These are phyloP conservation scores for Psittacara wagleri DNA, from an alignment of 2,113 vertebrate species.

Conservation along the genomic window DNA sequence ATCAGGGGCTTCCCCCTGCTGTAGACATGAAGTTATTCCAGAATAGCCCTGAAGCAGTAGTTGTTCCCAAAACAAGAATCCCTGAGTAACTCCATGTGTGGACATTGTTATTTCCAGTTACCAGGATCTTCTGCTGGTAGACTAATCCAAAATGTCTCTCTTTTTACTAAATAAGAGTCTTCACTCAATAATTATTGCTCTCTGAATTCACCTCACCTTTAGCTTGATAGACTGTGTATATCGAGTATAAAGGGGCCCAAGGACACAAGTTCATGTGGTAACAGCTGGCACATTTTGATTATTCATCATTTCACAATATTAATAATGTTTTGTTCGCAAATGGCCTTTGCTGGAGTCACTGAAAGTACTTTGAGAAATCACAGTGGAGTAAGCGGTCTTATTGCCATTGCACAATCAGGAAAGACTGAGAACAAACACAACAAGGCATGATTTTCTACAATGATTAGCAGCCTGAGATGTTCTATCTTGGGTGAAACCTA, in stretches of 20 bases:
- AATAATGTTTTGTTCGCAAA: slow-evolving; percentile 15
- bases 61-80: background rate
- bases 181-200: background rate
- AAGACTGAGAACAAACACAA: background rate
- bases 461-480: background rate
- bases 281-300: slow-evolving; percentile 7
- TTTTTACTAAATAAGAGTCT: background rate
- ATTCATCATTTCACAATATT: slow-evolving; percentile 22
- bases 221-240: background rate
- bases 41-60: background rate
- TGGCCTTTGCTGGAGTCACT: slow-evolving; percentile 1
- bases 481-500: background rate
- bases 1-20: background rate
- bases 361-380: slow-evolving; percentile 35
- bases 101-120: background rate
- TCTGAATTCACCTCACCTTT: background rate
- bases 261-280: background rate
- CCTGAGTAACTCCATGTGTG: background rate
- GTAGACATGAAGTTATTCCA: background rate
- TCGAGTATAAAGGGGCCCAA: background rate
- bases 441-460: background rate
- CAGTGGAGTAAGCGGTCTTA: background rate
- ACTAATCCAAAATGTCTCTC: background rate
- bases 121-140: background rate
- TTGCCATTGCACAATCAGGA: slow-evolving; percentile 43